Evolutionary conservation across 2,113 vertebrate species (phyloP), one percentile per base, ranked within the genome.

Genomic region (Cynopterus brachyotis): DNA sequence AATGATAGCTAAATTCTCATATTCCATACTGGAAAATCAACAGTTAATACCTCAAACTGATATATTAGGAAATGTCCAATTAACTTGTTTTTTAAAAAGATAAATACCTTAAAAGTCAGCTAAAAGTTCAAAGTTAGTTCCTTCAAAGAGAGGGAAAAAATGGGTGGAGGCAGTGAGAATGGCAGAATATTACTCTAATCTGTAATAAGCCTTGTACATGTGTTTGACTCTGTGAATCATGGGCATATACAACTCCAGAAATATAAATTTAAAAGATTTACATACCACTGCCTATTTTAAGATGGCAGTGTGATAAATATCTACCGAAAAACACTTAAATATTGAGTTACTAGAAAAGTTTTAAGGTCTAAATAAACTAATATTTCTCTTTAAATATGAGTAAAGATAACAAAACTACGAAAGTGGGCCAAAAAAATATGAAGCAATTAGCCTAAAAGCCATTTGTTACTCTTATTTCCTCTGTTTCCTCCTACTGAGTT

Each of bases 401-500:
- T 80, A 94, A 91, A 96, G 53, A 50, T 96, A 86, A 91, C 37
- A 75, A 72, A 92, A 86, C 85, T 37, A 73, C 22, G 16, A 32
- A 93, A 81, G 47, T 32, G 6, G 79, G 59, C 75, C 42, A 60
- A 91, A 94, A 94, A 62, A 91, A 80, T 40, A 92, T 35, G 59
- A 93, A 32, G 62, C 37, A 89, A 86, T 81, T 73, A 87, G 37
- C n/a, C 72, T 73, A 86, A 92, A 96, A 81, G 72, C 22, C 60
- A 57, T 80, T 66, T 89, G 62, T 89, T 93, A 30, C 40, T 93
- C 62, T 93, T 76, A 69, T 62, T 91, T 97, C 82, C 32, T 83
- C 79, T 97, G 8, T n/a, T 94, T 89, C 89, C 82, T 83, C 67
- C 57, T 62, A 79, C 16, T 85, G 86, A 85, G 26, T 86, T 96